Evolutionary conservation across 2,888 invertebrate species (phyloP).

Genomic region (Marronus borbonicus): DNA sequence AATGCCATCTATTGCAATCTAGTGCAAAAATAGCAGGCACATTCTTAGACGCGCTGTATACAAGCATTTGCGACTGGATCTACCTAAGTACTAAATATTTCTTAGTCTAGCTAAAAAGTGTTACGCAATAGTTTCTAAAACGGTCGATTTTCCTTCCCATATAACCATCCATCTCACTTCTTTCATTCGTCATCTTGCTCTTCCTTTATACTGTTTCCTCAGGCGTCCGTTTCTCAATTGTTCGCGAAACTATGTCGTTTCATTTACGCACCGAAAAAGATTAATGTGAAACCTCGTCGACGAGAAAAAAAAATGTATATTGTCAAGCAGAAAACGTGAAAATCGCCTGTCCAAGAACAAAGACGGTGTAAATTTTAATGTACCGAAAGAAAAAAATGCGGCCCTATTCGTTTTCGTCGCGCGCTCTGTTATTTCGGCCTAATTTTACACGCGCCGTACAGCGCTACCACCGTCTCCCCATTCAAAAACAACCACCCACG

Average conservation of each 20-base stretch:
- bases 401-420: constrained; percentile 18
- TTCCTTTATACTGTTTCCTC: constrained; percentile 1
- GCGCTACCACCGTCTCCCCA: background rate
- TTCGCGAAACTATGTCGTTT: constrained; percentile 14
- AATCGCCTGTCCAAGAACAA: constrained; percentile 38
- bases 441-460: constrained; percentile 4
- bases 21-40: too few species aligned
- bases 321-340: constrained; percentile 15
- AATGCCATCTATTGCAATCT: too few species aligned
- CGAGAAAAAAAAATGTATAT: background rate
- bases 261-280: constrained; percentile 20
- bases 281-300: constrained; percentile 6
- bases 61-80: too few species aligned
- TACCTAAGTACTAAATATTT: too few species aligned
- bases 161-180: background rate
- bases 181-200: background rate
- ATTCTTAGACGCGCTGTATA: too few species aligned
- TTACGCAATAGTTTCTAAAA: too few species aligned
- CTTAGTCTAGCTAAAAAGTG: too few species aligned
- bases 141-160: too few species aligned
- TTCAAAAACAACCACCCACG: background rate
- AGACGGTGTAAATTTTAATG: constrained; percentile 43
- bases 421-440: constrained; percentile 10
- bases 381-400: constrained; percentile 26
- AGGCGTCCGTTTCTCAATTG: constrained; percentile 4